phyloP scores from a whole-genome alignment of 2,888 invertebrate species.

The Amblyjoppa fuscipennis region DNA sequence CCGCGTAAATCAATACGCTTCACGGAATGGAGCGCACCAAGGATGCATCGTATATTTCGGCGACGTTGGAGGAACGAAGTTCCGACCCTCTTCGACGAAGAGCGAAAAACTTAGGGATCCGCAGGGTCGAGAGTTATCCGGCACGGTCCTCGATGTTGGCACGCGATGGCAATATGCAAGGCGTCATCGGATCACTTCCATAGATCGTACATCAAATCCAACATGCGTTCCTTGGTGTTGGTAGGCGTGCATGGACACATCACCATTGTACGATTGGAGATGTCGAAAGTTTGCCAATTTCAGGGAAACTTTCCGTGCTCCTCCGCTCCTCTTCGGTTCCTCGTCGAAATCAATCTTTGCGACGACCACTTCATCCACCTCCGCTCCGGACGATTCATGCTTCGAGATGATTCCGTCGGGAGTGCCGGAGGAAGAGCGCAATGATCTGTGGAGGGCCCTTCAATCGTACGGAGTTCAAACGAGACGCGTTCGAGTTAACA shows the following conservation, averaged over 20 bases:
- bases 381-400: conserved; percentile 29
- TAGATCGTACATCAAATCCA: conserved; percentile 55
- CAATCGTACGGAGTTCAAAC: too few relatives aligned
- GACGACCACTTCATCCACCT: conserved; percentile 23
- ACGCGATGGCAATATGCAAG: conserved; percentile 56
- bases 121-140: not conserved
- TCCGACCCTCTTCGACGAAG: conserved; percentile 23
- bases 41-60: conserved; percentile 59
- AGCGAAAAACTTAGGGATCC: conserved; percentile 52
- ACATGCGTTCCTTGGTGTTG: conserved; percentile 38
- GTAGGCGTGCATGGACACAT: conserved; percentile 36
- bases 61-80: conserved; percentile 34
- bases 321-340: conserved; percentile 21
- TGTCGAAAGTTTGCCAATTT: conserved; percentile 65
- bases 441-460: not conserved
- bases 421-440: not conserved
- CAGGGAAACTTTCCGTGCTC: conserved; percentile 51
- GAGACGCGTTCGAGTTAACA: too few relatives aligned
- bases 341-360: conserved; percentile 38
- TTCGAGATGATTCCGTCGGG: conserved; percentile 9
- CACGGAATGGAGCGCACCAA: conserved; percentile 2
- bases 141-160: conserved; percentile 40
- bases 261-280: conserved; percentile 51
- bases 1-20: conserved; percentile 45
- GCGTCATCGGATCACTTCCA: conserved; percentile 64